A percentile compares a stretch with the other conserved stretches of the same genome.
Evolutionary conservation across 2,113 vertebrate genomes (phyloP).

Genomic region (Erythrocercus mccallii): DNA sequence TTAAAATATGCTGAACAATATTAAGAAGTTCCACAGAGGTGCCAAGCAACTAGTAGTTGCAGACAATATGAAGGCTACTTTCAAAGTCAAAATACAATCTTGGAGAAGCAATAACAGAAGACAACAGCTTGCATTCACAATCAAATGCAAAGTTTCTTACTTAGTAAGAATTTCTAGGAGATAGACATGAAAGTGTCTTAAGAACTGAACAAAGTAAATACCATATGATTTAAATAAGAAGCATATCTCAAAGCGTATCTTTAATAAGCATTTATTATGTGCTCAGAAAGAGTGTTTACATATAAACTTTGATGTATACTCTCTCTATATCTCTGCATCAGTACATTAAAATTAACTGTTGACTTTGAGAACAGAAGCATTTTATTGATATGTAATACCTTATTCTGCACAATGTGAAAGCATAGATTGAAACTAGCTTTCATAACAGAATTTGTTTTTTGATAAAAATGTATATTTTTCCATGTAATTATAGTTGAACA

Average conservation of each 20-base stretch:
- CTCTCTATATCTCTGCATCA: slow-evolving; percentile 23
- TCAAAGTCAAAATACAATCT: not conserved
- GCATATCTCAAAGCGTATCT: not conserved
- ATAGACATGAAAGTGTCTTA: not conserved
- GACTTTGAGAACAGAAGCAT: slow-evolving; percentile 14
- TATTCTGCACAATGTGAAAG: not conserved
- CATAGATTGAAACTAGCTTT: not conserved
- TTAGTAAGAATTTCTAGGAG: not conserved
- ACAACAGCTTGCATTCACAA: not conserved
- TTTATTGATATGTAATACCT: not conserved
- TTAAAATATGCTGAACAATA: not conserved
- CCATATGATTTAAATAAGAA: slow-evolving; percentile 27
- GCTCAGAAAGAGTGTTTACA: slow-evolving; percentile 9
- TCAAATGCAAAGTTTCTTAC: not conserved
- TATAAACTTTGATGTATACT: slow-evolving; percentile 21
- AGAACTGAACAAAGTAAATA: slow-evolving; percentile 12
- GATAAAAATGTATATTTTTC: not conserved
- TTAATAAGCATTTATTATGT: slow-evolving; percentile 29
- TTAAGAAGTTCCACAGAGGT: not conserved
- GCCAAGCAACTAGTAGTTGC: not conserved
- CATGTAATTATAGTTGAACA: not conserved
- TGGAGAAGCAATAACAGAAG: not conserved
- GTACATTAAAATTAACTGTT: slow-evolving; percentile 30
- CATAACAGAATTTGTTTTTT: not conserved
- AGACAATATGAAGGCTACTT: not conserved